Evolutionary conservation across 2,113 vertebrate genomes (phyloP).

Genomic region (Esox niger): DNA sequence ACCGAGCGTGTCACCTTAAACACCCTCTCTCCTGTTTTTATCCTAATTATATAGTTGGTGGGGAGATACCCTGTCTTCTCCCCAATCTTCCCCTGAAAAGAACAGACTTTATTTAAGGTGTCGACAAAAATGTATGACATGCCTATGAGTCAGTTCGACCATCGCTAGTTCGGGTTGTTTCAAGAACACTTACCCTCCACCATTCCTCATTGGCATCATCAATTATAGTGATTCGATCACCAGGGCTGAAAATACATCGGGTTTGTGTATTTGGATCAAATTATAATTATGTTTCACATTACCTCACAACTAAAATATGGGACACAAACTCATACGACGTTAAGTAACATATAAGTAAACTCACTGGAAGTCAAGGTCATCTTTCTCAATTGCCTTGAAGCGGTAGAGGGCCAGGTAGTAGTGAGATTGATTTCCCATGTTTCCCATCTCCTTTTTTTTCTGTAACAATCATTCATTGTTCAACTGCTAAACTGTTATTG

Average conservation of each 20-base stretch:
- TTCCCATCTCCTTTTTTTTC: slow-evolving; percentile 44
- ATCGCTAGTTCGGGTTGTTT: not conserved
- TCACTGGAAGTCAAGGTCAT: slow-evolving; percentile 96
- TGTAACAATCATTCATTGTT: slow-evolving; percentile 21
- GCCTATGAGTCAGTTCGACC: no score
- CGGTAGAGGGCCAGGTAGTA: slow-evolving; percentile 96
- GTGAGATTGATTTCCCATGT: slow-evolving; percentile 84
- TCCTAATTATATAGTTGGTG: slow-evolving; percentile 92
- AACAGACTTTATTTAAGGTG: not conserved
- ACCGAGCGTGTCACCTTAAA: slow-evolving; percentile 89
- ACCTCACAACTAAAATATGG: no score
- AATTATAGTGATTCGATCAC: slow-evolving; percentile 92
- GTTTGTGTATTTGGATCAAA: not conserved
- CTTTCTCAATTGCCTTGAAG: slow-evolving; percentile 96
- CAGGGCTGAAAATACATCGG: slow-evolving; percentile 74
- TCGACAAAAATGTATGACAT: not conserved
- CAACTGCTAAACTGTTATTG: no score
- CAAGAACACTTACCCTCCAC: slow-evolving; percentile 85
- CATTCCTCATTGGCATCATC: slow-evolving; percentile 99
- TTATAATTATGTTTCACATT: no score
- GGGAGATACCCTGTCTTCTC: slow-evolving; percentile 92
- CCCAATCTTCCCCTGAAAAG: slow-evolving; percentile 86
- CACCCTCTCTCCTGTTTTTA: slow-evolving; percentile 85
- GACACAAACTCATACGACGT: no score
- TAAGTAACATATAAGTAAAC: slow-evolving; percentile 39